Evolutionary conservation across 1,140 invertebrate species (phyloP), one percentile per base, ranked within the genome.

Genomic region (Anagrus nilaparvatae): DNA sequence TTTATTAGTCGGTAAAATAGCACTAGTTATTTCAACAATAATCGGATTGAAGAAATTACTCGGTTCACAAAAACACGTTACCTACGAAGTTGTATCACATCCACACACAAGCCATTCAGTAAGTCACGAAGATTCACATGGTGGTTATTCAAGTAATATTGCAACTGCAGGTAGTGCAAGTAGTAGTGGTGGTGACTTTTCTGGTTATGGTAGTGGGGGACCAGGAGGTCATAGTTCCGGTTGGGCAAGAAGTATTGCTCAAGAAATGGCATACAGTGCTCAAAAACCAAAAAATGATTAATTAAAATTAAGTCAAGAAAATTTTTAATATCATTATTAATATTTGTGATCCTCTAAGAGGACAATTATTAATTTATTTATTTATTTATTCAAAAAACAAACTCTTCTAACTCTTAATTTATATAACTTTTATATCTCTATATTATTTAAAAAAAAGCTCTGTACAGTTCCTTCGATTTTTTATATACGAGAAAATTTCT

Each of bases 41-140:
- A 86, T 87, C 50, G 83, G 83, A 2, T 61, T 87, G 60, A 87
- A 87, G 73, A 87, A 87, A 57, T 65, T 87, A 7, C 60, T 87
- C 30, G 65, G 66, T 16, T 61, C 65, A 67, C 74, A 39, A 60
- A 87, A 87, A 58, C 82, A 84, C 53, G 84, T 87, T 39, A 87
- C 84, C 2, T 87, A 87, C 59, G 84, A 87, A 52, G 83, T 87
- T 5, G 81, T 87, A 0, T 75, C 81, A 3, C 84, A 87, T 57
- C 81, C 82, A n/a, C 83, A 86, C 55, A 70, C 73, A 53, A 77
- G 74, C 51, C 73, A 76, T 55, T 63, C 67, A 12, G 55, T 63
- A 13, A 75, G 71, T 54, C 79, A 83, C 51, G 71, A 76, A 0
- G 75, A 77, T 13, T 78, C 79, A 49, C 74, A 75, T 43, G 70